phyloP scores from a whole-genome alignment of 2,113 vertebrate species.

The Colistium nudipinnis region DNA sequence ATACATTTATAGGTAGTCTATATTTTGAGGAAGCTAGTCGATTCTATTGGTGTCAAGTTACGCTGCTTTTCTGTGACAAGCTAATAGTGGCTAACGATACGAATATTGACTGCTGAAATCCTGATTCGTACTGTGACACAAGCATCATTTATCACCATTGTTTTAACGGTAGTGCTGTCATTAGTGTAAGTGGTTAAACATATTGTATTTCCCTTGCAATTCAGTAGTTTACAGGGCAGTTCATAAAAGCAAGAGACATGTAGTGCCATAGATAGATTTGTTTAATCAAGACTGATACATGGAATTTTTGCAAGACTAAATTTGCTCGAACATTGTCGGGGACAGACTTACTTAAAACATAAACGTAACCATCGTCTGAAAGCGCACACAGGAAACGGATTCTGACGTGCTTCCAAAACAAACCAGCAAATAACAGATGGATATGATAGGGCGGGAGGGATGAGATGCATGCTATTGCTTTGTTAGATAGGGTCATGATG shows the following conservation, averaged over 20 bases:
- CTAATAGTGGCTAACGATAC: slow-evolving; percentile 38
- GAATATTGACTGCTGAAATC: neutral
- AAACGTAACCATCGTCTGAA: neutral
- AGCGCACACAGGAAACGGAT: neutral
- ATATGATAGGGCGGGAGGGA: too few relatives aligned
- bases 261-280: too few relatives aligned
- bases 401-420: neutral
- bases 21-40: rapidly evolving
- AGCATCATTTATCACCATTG: neutral
- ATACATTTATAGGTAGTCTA: rapidly evolving
- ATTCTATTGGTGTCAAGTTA: neutral
- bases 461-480: neutral
- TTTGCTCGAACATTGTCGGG: neutral
- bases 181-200: rapidly evolving
- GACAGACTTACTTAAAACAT: neutral
- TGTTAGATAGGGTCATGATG: neutral
- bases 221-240: too few relatives aligned
- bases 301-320: too few relatives aligned
- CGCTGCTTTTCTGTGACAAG: neutral
- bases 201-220: neutral
- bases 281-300: too few relatives aligned
- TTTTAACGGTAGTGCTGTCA: neutral
- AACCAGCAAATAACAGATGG: slow-evolving; percentile 14
- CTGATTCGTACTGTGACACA: neutral
- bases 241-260: too few relatives aligned